Evolutionary conservation across 2,113 vertebrate genomes (phyloP), one percentile per base, ranked within the genome.

Genomic region (Cichladusa arquata): DNA sequence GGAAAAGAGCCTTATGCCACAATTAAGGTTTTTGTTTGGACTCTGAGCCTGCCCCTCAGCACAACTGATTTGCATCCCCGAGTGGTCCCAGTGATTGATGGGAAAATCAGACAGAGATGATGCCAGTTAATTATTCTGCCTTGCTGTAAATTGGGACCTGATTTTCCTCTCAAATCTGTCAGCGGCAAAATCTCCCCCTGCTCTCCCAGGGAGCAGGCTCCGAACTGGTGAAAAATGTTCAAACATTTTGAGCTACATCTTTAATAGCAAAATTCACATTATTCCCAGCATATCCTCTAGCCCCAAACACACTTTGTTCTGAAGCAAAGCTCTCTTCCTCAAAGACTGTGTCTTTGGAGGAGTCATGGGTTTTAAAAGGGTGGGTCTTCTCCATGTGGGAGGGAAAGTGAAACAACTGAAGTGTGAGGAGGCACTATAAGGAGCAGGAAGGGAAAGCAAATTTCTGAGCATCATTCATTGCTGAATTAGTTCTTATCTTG

Each of bases 401-500:
- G 23, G 85, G 81, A 87, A 83, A 76, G 86, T 84, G 82, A 60
- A 90, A 82, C 70, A 94, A 91, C 79, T 80, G 69, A 97, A 96
- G 89, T 20, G 1, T 53, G 69, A 88, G 65, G 65, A 90, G 72
- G 77, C 70, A 64, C 40, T 48, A 47, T 69, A 96, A 93, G 76
- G 31, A 96, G 86, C 56, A 96, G 54, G 80, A 95, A 96, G 69
- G 61, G 83, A 92, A 94, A 64, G 91, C 85, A 95, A 95, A 94
- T 91, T 91, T 94, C 94, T 80, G 90, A 95, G 88, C 58, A 81
- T 94, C 38, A 16, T 79, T 96, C 72, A 71, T 92, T 96, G 97
- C 95, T 6, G 20, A 97, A 96, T 88, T 96, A 91, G 77, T 96
- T 95, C 94, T 91, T 96, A 61, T 86, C 88, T 90, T 72, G 69